Evolutionary conservation across 2,113 vertebrate genomes (phyloP).

Genomic region (Melozone crissalis): DNA sequence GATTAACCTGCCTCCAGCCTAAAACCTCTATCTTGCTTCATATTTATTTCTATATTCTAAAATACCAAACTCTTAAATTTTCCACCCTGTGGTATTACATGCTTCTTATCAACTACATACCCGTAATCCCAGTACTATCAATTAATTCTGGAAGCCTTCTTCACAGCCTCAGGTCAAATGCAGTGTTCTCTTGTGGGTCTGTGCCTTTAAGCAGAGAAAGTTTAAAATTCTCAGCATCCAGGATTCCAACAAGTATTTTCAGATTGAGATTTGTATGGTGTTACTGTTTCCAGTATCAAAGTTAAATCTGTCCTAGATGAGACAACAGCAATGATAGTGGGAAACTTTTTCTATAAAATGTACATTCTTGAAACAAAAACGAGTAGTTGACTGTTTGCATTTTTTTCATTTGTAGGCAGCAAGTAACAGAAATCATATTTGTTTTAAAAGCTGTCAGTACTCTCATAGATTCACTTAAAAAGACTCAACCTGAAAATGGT

Average conservation of each 20-base stretch:
- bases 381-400: constrained; percentile 9
- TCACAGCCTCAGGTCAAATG: no score
- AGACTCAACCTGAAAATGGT: constrained; percentile 98
- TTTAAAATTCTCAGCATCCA: no score
- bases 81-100: no score
- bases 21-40: no score
- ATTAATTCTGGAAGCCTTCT: no score
- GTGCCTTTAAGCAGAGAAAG: no score
- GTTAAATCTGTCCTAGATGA: neutral
- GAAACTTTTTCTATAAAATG: neutral
- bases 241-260: neutral
- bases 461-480: constrained; percentile 99
- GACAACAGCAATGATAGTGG: neutral
- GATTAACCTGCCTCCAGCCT: no score
- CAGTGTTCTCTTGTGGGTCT: no score
- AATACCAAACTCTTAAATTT: no score
- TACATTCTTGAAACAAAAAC: neutral
- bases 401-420: constrained; percentile 83
- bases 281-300: neutral
- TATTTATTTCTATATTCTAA: no score
- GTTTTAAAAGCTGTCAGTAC: constrained; percentile 99
- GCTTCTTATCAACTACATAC: no score
- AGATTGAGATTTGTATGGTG: neutral
- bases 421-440: constrained; percentile 99
- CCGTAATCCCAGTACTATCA: no score